Conservation (phyloP, 2,888 invertebrate genomes). For the Dendrolimus pini region DNA sequence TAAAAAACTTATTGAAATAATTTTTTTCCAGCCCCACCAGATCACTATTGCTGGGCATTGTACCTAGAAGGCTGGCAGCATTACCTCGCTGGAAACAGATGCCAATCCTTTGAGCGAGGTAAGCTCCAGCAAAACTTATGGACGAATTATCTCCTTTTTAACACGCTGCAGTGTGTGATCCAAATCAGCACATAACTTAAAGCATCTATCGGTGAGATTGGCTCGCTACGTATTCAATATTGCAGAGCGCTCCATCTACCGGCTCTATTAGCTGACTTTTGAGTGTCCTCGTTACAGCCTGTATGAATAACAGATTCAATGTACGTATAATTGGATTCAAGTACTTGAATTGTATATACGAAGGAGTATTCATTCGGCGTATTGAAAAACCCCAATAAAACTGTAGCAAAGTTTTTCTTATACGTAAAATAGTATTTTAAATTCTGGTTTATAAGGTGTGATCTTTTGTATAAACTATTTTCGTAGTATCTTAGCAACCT, state of each 20-base stretch:
- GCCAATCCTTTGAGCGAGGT: too few species aligned
- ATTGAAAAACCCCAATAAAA: neutral
- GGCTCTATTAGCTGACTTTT: conserved; percentile 50
- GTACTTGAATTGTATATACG: neutral
- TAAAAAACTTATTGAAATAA: too few species aligned
- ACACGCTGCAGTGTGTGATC: neutral
- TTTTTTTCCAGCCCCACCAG: too few species aligned
- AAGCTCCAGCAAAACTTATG: too few species aligned
- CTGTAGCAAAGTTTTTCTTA: too few species aligned
- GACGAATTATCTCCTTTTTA: neutral
- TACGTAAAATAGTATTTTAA: too few species aligned
- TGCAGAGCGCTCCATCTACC: conserved; percentile 59
- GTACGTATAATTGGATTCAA: conserved; percentile 12
- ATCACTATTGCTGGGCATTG: too few species aligned
- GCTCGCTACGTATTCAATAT: conserved; percentile 71
- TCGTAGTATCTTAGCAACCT: too few species aligned
- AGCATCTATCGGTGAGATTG: conserved; percentile 65
- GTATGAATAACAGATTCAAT: conserved; percentile 25
- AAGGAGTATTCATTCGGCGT: neutral
- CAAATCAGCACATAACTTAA: neutral
- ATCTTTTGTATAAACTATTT: too few species aligned
- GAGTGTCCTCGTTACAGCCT: conserved; percentile 19
- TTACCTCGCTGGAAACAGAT: too few species aligned
- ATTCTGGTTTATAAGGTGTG: too few species aligned
- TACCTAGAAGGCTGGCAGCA: too few species aligned